Conservation (phyloP, 2,797 vertebrate genomes). For the Nannoperca obscura region DNA sequence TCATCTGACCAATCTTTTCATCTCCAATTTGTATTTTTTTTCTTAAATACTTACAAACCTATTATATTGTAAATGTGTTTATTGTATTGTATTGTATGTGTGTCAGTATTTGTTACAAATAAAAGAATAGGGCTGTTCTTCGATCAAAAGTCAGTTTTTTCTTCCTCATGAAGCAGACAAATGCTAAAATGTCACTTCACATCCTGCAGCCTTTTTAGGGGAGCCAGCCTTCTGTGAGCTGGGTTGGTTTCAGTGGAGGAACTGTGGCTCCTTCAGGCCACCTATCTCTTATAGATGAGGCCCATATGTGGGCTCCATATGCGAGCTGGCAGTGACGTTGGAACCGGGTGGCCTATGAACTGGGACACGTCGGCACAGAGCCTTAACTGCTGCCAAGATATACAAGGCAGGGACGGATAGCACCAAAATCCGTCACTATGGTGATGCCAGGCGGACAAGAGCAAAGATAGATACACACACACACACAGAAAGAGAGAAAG, state of each 20-base stretch:
- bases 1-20: not conserved
- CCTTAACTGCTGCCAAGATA: constrained; percentile 73
- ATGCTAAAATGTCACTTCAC: constrained; percentile 57
- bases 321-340: constrained; percentile 71
- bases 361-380: constrained; percentile 67
- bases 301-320: constrained; percentile 82
- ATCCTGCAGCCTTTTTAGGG: constrained; percentile 35
- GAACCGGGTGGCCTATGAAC: constrained; percentile 73
- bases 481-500: constrained; percentile 29
- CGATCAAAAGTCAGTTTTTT: not conserved
- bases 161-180: not conserved
- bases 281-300: constrained; percentile 80
- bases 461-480: constrained; percentile 53
- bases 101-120: not conserved
- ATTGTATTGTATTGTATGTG: too few species aligned
- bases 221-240: constrained; percentile 46
- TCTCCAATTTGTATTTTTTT: not conserved
- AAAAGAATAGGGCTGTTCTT: not conserved
- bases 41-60: not conserved
- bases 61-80: not conserved
- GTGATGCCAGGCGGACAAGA: constrained; percentile 73
- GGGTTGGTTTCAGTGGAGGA: constrained; percentile 50
- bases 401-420: constrained; percentile 68
- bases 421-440: constrained; percentile 80
- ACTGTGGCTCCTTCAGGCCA: constrained; percentile 58